A percentile compares a stretch with the other conserved stretches of the same genome.
Conservation (phyloP, 2,888 invertebrate genomes). For the Petrolisthes manimaculis region DNA sequence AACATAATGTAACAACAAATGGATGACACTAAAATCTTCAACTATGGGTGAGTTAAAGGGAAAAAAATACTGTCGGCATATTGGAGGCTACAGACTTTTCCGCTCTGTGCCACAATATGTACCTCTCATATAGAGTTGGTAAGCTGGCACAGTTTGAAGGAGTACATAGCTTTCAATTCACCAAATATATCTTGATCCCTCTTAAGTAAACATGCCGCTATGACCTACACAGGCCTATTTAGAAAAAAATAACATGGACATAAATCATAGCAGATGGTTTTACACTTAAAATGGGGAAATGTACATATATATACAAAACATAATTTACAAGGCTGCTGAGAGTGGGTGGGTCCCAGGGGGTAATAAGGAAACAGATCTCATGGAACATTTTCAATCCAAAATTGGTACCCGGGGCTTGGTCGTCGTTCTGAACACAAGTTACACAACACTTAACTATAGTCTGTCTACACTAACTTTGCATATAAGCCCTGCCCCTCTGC, state of each 20-base stretch:
- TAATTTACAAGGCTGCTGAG: constrained; percentile 39
- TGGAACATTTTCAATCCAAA: neutral
- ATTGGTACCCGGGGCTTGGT: no score
- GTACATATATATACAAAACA: constrained; percentile 50
- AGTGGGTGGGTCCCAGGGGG: neutral
- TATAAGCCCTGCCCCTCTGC: no score
- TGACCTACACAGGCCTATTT: constrained; percentile 25
- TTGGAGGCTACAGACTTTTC: neutral
- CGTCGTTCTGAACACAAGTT: no score
- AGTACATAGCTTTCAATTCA: neutral
- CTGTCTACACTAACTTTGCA: no score
- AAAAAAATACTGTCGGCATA: no score
- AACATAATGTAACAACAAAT: neutral
- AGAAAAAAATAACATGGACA: constrained; percentile 8
- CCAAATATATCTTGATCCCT: neutral
- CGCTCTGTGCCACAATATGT: neutral
- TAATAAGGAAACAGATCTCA: neutral
- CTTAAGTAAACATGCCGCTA: constrained; percentile 26
- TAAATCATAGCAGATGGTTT: neutral
- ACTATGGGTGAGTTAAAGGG: neutral
- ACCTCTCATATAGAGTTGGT: no score
- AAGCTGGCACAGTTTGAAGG: neutral
- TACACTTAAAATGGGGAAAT: constrained; percentile 23
- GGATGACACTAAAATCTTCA: neutral
- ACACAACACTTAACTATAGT: no score